Evolutionary conservation across 2,797 vertebrate species (phyloP).

Genomic region (Falco rusticolus): DNA sequence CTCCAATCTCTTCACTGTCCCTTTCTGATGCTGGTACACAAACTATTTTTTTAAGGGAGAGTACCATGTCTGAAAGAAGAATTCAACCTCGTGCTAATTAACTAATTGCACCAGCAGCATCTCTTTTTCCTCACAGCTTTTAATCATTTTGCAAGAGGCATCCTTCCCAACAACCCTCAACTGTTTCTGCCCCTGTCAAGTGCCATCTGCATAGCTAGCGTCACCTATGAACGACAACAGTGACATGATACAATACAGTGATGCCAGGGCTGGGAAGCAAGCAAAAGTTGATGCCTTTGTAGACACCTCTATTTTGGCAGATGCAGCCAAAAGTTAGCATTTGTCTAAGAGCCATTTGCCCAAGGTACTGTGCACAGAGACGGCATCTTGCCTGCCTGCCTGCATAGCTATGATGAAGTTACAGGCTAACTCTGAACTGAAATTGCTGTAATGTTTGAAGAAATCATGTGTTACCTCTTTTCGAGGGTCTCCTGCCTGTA

Average conservation of each 20-base stretch:
- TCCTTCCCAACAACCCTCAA: background rate
- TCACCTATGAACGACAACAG: background rate
- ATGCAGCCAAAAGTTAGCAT: background rate
- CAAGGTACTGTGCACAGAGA: background rate
- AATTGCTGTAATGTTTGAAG: background rate
- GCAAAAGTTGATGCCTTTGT: background rate
- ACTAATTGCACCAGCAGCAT: background rate
- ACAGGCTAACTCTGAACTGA: background rate
- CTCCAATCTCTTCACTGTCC: rapidly evolving
- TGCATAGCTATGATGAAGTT: rapidly evolving
- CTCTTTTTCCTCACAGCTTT: background rate
- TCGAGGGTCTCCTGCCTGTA: background rate
- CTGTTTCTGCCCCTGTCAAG: background rate
- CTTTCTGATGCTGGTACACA: background rate
- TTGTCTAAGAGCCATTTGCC: background rate
- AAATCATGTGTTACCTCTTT: background rate
- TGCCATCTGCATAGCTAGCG: background rate
- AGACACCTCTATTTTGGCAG: background rate
- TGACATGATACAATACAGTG: rapidly evolving
- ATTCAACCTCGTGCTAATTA: background rate
- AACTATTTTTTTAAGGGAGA: background rate
- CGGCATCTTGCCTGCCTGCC: background rate
- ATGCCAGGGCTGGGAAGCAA: background rate
- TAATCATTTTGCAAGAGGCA: background rate
- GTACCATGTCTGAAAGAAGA: background rate